These are phyloP conservation scores for Sebastes kiyomatsui DNA, from an alignment of 2,797 vertebrate genomes.

Conservation along the genomic window DNA sequence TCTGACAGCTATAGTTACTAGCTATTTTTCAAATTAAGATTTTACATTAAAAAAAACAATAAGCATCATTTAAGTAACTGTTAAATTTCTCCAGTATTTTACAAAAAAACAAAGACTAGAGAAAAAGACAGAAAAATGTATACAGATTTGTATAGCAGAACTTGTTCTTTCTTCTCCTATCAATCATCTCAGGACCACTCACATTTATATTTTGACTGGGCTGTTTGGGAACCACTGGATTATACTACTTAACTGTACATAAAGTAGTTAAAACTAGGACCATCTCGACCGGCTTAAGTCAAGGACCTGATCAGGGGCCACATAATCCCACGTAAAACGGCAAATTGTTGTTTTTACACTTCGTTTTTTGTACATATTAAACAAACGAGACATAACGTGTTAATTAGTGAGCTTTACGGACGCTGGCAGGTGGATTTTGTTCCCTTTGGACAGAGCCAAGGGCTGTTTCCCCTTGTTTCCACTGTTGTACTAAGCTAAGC, in stretches of 20 bases:
- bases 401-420: neutral
- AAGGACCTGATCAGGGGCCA: neutral
- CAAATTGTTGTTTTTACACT: too few relatives aligned
- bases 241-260: too few relatives aligned
- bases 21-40: neutral
- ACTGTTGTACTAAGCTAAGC: too few relatives aligned
- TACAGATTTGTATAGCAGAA: neutral
- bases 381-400: neutral
- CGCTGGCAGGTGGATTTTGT: too few relatives aligned
- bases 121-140: neutral
- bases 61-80: too few relatives aligned
- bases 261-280: neutral
- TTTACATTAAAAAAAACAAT: neutral
- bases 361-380: too few relatives aligned
- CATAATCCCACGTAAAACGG: neutral
- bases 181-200: too few relatives aligned
- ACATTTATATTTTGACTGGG: neutral
- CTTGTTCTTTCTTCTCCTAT: neutral
- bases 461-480: too few relatives aligned
- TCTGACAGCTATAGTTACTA: neutral
- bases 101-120: neutral
- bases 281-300: neutral
- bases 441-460: too few relatives aligned
- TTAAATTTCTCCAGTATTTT: too few relatives aligned
- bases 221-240: neutral